Evolutionary conservation across 2,113 vertebrate species (phyloP).

Genomic region (Oreochromis aureus): DNA sequence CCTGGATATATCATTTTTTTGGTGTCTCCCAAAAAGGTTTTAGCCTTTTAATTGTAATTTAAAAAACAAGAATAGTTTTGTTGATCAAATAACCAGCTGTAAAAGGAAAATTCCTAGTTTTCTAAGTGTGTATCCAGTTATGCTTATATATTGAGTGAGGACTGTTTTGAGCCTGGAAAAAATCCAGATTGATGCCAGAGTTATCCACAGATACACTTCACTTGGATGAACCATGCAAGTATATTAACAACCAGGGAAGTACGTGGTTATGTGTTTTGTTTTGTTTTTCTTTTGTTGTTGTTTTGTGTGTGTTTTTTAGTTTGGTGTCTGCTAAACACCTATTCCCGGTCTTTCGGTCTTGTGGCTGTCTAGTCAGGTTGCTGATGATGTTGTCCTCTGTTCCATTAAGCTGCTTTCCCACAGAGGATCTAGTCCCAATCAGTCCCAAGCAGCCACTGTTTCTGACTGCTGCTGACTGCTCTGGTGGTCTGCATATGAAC

Average conservation of each 20-base stretch:
- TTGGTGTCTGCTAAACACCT: not conserved
- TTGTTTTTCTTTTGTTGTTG: not conserved
- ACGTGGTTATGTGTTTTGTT: rapidly evolving
- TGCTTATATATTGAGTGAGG: not conserved
- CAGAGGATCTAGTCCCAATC: not conserved
- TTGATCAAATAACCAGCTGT: not conserved
- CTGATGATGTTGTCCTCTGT: not conserved
- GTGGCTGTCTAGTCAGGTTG: not conserved
- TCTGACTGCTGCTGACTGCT: not conserved
- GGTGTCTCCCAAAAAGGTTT: not conserved
- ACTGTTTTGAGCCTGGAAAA: not conserved
- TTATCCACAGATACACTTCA: not conserved
- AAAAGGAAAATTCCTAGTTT: not conserved
- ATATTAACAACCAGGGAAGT: not conserved
- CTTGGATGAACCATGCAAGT: not conserved
- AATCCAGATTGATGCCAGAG: not conserved
- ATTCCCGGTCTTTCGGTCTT: not conserved
- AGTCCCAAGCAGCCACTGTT: not conserved
- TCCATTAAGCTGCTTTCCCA: not conserved
- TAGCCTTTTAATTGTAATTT: not conserved
- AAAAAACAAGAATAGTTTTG: not conserved
- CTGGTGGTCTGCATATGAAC: not conserved
- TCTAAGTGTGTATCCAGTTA: not conserved
- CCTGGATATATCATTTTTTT: not conserved
- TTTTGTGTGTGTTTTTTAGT: not conserved